Base-by-base conservation (phyloP, 2,888 invertebrate genomes). In the Andrena hattorfiana region DNA sequence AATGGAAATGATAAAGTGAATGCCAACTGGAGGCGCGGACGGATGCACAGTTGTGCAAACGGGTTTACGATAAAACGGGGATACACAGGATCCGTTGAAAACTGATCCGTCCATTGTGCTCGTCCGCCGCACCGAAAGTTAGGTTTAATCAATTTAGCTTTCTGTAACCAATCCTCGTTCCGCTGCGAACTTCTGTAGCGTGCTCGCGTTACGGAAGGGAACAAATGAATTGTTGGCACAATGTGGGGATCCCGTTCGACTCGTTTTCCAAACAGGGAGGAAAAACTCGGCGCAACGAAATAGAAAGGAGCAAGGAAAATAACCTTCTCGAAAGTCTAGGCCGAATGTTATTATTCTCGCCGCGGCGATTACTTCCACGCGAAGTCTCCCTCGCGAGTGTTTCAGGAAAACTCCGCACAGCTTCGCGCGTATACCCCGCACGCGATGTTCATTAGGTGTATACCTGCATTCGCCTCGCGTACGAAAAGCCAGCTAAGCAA, bases 61-160 rank as follows among this genome's bases (percentile, higher is more conserved):
- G 82, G 56, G 75, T 76, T 76, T 76, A 72, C 70, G 81, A 69
- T 70, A 82, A 72, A 76, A 81, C 70, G 71, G 10, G 56, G 32
- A 62, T 42, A 64, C 42, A 71, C 70, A 60, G 63, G 60, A 75
- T 72, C 64, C 59, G 76, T 59, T 70, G 80, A 83, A 83, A 77
- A 81, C 77, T 81, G 74, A 63, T 80, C 77, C 77, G 72, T 26
- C 83, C 72, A 81, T 81, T 81, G 82, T 81, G 67, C 82, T 77
- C 51, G 83, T 62, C 30, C 67, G 64, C 70, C 49, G 70, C 70
- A 81, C 62, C 77, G 73, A 82, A 82, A 83, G 83, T 83, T 82
- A 82, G 73, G 83, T 83, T 83, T 83, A 83, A 83, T 83, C 83
- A 83, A 83, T 82, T 83, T 83, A 64, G 51, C 83, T 69, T 69